phyloP scores from a whole-genome alignment of 2,113 vertebrate species.

The Callionymus lyra region DNA sequence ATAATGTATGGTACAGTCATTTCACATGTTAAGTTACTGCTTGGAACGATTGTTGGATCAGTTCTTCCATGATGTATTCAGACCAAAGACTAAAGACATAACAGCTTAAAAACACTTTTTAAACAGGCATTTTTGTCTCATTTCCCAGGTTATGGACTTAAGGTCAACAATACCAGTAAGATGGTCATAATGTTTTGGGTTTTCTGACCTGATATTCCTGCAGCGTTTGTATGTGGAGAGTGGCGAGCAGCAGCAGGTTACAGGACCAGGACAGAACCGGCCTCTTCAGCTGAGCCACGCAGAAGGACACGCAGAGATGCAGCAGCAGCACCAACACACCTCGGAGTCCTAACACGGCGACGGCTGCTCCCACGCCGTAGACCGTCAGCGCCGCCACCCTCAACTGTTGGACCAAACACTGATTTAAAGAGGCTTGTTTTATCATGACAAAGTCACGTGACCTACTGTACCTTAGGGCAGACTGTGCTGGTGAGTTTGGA shows the following conservation, averaged over 20 bases:
- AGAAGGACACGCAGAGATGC: conserved; percentile 74
- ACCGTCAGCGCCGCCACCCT: conserved; percentile 68
- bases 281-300: conserved; percentile 75
- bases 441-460: neutral
- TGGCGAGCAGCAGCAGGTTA: conserved; percentile 75
- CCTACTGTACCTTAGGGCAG: conserved; percentile 65
- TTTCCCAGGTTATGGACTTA: too few species aligned
- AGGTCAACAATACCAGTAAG: neutral
- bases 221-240: conserved; percentile 70
- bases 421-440: neutral
- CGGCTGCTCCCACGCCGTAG: conserved; percentile 80
- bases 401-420: conserved; percentile 56
- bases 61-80: too few species aligned
- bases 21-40: too few species aligned
- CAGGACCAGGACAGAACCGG: conserved; percentile 74
- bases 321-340: conserved; percentile 75
- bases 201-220: conserved; percentile 79
- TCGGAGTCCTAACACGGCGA: conserved; percentile 71
- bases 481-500: conserved; percentile 69
- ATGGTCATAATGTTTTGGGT: neutral
- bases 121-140: too few species aligned
- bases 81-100: too few species aligned
- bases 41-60: too few species aligned
- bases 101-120: too few species aligned
- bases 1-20: too few species aligned